These are phyloP conservation scores for Scaptomyza montana DNA, from an alignment of 1,140 invertebrate species.

Conservation along the genomic window DNA sequence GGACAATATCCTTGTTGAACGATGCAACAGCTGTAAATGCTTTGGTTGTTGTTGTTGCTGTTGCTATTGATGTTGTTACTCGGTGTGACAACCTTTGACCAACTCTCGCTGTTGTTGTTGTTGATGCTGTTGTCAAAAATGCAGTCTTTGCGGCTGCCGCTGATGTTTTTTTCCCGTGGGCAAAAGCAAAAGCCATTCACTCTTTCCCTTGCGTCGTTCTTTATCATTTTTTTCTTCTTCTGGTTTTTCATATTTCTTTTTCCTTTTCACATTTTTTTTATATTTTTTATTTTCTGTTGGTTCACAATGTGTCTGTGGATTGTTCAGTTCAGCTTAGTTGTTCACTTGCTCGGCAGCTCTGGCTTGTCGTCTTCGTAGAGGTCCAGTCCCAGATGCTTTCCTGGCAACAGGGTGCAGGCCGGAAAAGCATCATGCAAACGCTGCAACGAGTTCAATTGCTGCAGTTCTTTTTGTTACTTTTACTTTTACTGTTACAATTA, in stretches of 20 bases:
- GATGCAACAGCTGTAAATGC: constrained; percentile 50
- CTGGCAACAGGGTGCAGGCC: not conserved
- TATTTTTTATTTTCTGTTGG: not conserved
- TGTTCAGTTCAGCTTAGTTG: not conserved
- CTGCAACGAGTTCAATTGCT: constrained; percentile 8
- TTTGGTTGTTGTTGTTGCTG: not conserved
- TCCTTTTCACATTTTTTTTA: not conserved
- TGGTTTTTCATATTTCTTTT: not conserved
- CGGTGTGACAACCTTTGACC: constrained; percentile 60
- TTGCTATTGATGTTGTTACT: not conserved
- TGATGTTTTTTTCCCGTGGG: constrained; percentile 5
- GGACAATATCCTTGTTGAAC: constrained; percentile 48
- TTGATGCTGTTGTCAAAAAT: constrained; percentile 4
- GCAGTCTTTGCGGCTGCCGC: constrained; percentile 3
- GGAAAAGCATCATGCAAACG: constrained; percentile 1
- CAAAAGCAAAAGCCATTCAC: constrained; percentile 13
- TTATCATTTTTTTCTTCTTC: not conserved
- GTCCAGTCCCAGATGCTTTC: not conserved
- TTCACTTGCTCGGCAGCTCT: not conserved
- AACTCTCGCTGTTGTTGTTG: constrained; percentile 9
- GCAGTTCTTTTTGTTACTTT: constrained; percentile 2
- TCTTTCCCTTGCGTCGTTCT: not conserved
- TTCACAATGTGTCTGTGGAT: constrained; percentile 32
- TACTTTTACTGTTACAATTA: not conserved
- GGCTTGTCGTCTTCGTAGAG: not conserved